Percentiles rank a stretch among this genome's conserved stretches.
phyloP scores from a whole-genome alignment of 2,797 vertebrate species.

The Clangula hyemalis region DNA sequence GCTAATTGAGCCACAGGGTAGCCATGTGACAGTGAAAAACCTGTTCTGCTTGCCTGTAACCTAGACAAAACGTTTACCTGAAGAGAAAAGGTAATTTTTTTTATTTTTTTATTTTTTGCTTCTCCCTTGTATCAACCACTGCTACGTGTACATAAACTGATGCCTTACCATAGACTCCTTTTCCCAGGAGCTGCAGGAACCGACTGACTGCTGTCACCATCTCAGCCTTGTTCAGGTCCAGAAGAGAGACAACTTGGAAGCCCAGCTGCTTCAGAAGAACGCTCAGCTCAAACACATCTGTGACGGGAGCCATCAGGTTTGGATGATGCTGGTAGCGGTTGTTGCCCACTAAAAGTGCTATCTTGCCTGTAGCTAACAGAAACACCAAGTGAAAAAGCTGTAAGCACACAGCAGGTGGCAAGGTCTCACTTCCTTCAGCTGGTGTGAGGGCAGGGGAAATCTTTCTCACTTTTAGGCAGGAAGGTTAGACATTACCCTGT shows the following conservation, averaged over 20 bases:
- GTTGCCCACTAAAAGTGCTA: conserved; percentile 90
- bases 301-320: conserved; percentile 85
- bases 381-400: not conserved
- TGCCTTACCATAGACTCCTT: conserved; percentile 86
- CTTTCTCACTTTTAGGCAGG: not conserved
- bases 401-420: not conserved
- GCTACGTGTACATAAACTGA: rapidly evolving
- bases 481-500: not conserved
- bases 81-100: not conserved
- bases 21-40: not conserved
- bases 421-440: not conserved
- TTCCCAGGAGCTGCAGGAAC: conserved; percentile 87
- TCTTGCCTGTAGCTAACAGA: conserved; percentile 86
- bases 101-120: not conserved
- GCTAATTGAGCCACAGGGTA: not conserved
- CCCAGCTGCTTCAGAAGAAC: conserved; percentile 83
- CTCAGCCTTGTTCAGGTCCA: conserved; percentile 87
- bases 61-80: not conserved
- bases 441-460: not conserved
- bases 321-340: conserved; percentile 85
- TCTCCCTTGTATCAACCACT: rapidly evolving
- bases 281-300: conserved; percentile 87
- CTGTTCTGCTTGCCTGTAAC: not conserved
- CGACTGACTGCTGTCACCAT: conserved; percentile 82
- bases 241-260: conserved; percentile 89